phyloP scores from a whole-genome alignment of 1,140 invertebrate species.

The Drosophila tsacasi region DNA sequence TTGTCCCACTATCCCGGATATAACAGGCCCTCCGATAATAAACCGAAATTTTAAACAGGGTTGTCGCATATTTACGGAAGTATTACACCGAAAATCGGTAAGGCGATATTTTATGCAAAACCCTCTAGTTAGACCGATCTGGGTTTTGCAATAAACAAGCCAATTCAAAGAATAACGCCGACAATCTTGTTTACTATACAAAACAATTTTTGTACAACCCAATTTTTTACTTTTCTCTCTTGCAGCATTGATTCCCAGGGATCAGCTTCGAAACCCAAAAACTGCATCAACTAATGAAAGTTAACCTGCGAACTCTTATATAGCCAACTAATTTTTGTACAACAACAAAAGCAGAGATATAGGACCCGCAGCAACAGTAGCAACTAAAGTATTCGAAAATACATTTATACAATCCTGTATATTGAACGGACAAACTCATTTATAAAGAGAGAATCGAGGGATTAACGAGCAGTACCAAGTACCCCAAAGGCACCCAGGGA shows the following conservation, averaged over 20 bases:
- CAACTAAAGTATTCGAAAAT: slow-evolving; percentile 43
- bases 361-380: slow-evolving; percentile 17
- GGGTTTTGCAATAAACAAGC: neutral
- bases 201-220: neutral
- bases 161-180: too few relatives aligned
- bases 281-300: slow-evolving; percentile 21
- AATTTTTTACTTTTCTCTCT: slow-evolving; percentile 7
- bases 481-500: slow-evolving; percentile 35
- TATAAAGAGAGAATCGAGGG: slow-evolving; percentile 16
- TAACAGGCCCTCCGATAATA: slow-evolving; percentile 18
- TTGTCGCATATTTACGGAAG: neutral
- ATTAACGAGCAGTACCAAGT: slow-evolving; percentile 39
- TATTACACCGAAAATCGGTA: neutral
- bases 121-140: neutral
- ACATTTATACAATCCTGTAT: slow-evolving; percentile 55
- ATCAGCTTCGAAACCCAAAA: slow-evolving; percentile 67
- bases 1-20: slow-evolving; percentile 35
- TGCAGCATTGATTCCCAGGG: slow-evolving; percentile 74
- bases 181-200: too few relatives aligned
- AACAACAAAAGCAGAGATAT: slow-evolving; percentile 18
- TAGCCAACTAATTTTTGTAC: slow-evolving; percentile 67
- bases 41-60: slow-evolving; percentile 21
- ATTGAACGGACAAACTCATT: slow-evolving; percentile 41
- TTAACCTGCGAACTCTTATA: slow-evolving; percentile 52
- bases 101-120: neutral